Evolutionary conservation across 2,888 invertebrate genomes (phyloP).

Genomic region (Mesorhabditis belari): DNA sequence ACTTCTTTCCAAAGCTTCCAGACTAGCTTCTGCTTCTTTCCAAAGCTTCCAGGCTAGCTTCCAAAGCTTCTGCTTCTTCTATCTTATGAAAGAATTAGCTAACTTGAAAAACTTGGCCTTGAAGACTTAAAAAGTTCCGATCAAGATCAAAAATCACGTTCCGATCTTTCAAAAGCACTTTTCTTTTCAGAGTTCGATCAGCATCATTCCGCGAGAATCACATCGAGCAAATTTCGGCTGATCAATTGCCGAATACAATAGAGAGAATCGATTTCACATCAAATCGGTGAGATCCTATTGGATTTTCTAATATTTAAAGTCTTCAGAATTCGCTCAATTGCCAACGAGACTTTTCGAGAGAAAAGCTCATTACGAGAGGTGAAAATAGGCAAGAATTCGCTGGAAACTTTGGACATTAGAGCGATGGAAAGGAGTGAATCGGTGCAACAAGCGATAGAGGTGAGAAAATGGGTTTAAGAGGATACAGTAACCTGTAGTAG

Average conservation of each 20-base stretch:
- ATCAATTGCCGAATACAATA: constrained; percentile 27
- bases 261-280: constrained; percentile 22
- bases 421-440: neutral
- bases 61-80: no score
- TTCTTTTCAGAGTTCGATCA: constrained; percentile 8
- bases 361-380: neutral
- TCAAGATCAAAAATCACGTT: no score
- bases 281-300: constrained; percentile 13
- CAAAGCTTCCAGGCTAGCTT: no score
- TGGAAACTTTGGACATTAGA: neutral
- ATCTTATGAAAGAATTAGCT: no score
- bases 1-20: no score
- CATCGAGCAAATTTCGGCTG: constrained; percentile 26
- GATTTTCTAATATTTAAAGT: no score
- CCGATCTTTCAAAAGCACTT: neutral
- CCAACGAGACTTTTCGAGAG: neutral
- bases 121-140: no score
- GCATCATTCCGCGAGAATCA: constrained; percentile 27
- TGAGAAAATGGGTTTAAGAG: no score
- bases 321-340: constrained; percentile 2
- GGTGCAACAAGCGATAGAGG: no score
- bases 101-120: no score
- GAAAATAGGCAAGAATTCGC: constrained; percentile 8
- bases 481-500: no score
- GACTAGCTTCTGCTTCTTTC: no score